Evolutionary conservation across 2,113 vertebrate species (phyloP).

Genomic region (Dicaeum eximium): DNA sequence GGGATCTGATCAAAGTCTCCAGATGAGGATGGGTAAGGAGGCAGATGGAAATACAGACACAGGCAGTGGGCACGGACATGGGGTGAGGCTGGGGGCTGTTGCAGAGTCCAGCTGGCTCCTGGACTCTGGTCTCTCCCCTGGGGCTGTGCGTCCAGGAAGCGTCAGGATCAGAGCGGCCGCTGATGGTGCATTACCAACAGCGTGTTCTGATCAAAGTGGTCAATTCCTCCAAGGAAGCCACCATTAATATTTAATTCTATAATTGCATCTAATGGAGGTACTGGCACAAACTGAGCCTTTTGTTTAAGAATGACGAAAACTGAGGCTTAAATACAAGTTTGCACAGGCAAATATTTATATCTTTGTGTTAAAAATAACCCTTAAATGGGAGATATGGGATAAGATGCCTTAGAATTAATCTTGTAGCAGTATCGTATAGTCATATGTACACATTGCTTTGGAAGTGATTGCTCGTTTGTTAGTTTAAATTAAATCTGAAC

Average conservation of each 20-base stretch:
- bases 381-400: not conserved
- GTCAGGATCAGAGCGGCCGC: not conserved
- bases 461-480: not conserved
- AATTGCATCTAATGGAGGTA: conserved; percentile 76
- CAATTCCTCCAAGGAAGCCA: conserved; percentile 53
- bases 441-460: not conserved
- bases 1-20: not conserved
- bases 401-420: not conserved
- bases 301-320: not conserved
- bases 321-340: conserved; percentile 7
- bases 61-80: not conserved
- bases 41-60: not conserved
- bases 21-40: not conserved
- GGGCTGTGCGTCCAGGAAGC: not conserved
- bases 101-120: not conserved
- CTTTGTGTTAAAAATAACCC: not conserved
- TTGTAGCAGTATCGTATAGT: not conserved
- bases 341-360: conserved; percentile 47
- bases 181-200: conserved; percentile 49
- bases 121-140: not conserved
- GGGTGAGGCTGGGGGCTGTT: not conserved
- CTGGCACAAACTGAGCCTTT: conserved; percentile 28
- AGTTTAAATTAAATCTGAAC: not conserved
- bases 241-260: conserved; percentile 84
- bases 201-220: conserved; percentile 44